These are phyloP conservation scores for Zosterops pallidus DNA, from an alignment of 2,113 vertebrate genomes.

Conservation along the genomic window DNA sequence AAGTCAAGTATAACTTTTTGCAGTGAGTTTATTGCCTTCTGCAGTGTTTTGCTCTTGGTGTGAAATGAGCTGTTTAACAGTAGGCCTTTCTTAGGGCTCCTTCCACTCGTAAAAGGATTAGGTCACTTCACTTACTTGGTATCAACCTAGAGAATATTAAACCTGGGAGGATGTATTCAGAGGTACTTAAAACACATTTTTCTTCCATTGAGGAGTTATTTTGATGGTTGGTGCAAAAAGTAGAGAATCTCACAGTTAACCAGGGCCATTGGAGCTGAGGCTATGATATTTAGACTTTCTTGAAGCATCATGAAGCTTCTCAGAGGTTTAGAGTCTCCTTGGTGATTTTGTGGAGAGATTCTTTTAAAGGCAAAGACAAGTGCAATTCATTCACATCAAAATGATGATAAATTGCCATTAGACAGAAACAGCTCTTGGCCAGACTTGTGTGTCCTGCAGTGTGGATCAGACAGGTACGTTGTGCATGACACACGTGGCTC, in stretches of 20 bases:
- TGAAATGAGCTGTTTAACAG: not conserved
- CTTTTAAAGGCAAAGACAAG: not conserved
- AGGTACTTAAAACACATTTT: not conserved
- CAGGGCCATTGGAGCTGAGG: not conserved
- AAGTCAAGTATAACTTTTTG: not conserved
- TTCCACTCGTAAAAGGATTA: not conserved
- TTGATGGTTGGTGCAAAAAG: not conserved
- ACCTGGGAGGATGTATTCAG: not conserved
- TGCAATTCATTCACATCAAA: not conserved
- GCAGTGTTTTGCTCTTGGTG: not conserved
- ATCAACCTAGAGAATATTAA: not conserved
- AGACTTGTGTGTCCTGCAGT: not conserved
- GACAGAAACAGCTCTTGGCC: not conserved
- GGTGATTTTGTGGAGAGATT: not conserved
- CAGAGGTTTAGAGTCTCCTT: not conserved
- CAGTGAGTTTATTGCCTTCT: not conserved
- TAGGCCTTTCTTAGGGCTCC: not conserved
- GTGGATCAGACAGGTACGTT: not conserved
- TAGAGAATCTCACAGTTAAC: not conserved
- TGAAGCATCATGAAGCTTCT: not conserved
- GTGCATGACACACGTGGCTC: not conserved
- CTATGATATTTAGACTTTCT: not conserved
- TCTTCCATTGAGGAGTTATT: not conserved
- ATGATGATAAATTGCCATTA: not conserved
- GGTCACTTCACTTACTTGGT: not conserved